Evolutionary conservation across 2,888 invertebrate species (phyloP), one percentile per base, ranked within the genome.

Genomic region (Syrista parreyssii): DNA sequence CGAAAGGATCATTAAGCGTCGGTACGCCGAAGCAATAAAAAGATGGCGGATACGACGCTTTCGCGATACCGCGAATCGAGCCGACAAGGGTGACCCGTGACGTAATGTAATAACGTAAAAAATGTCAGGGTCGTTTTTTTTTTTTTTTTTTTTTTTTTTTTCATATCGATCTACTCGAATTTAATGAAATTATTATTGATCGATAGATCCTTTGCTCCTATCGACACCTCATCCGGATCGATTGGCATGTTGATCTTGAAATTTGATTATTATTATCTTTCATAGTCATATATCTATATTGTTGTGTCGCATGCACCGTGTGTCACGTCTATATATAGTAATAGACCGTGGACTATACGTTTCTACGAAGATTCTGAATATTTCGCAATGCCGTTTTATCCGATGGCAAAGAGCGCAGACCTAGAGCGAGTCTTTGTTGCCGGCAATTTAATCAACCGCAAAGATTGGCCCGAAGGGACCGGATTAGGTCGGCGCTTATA

Each of bases 361-460:
- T 23, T 23, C 23, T 9, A 55, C 9, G 55, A 23, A 55, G 23
- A 55, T 55, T 55, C 23, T 1, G 2, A 6, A 55, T 0, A 23
- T 55, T 55, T 55, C 9, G 15, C 55, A 23, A 1, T 2, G 55
- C 15, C 23, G 55, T 40, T 40, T 15, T 23, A 15, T 23, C 15
- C 15, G 1, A 9, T 6, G 40, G 6, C 23, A 55, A 55, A 55
- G 23, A 34, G 34, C 34, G 34, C n/a, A 9, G 34, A 33, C 23
- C 55, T 55, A 6, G 71, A 31, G 71, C 11, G n/a, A n/a, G 31
- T 71, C 71, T 71, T 31, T 33, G 71, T 71, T 33, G 31, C 32
- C 32, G 32, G 31, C 31, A 33, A 71, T 71, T 71, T 71, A 71
- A 71, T 71, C 71, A 71, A 71, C 71, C 71, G 71, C 71, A n/a